Conservation (phyloP, 2,797 vertebrate genomes). For the Sebastes jordani region DNA sequence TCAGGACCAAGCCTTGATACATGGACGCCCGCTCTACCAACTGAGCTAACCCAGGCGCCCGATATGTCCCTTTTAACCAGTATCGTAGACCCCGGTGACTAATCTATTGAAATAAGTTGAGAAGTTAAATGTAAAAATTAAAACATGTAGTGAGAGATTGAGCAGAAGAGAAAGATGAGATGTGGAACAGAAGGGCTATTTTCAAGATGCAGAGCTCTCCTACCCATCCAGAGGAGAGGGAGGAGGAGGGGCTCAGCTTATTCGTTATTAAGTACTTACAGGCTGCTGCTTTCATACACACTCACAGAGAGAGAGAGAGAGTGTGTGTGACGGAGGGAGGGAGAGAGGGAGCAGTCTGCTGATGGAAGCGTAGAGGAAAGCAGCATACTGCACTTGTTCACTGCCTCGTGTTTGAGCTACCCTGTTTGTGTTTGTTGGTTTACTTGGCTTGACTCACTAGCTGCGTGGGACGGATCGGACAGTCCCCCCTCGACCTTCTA, state of each 20-base stretch:
- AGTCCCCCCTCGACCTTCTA: slow-evolving; percentile 3
- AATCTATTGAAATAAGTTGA: background rate
- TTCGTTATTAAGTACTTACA: slow-evolving; percentile 67
- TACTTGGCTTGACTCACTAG: slow-evolving; percentile 22
- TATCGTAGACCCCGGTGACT: background rate
- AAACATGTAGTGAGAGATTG: slow-evolving; percentile 9
- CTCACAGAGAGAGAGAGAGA: slow-evolving; percentile 25
- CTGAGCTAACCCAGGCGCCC: too few species aligned
- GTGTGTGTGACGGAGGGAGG: background rate
- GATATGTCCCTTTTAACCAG: background rate
- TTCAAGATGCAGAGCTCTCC: slow-evolving; percentile 57
- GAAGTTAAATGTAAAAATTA: background rate
- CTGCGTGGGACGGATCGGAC: slow-evolving; percentile 45
- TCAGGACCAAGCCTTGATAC: too few species aligned
- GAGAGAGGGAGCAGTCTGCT: slow-evolving; percentile 45
- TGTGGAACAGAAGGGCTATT: slow-evolving; percentile 34
- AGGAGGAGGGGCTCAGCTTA: slow-evolving; percentile 64
- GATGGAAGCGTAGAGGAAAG: slow-evolving; percentile 37
- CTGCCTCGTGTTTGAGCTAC: slow-evolving; percentile 49
- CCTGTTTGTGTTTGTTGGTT: slow-evolving; percentile 22
- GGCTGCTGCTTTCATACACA: slow-evolving; percentile 57
- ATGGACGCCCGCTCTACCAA: too few species aligned
- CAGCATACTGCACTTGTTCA: slow-evolving; percentile 26
- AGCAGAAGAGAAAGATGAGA: slow-evolving; percentile 31
- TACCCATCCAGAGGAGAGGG: slow-evolving; percentile 53